Evolutionary conservation across 2,888 invertebrate genomes (phyloP).

Genomic region (Nasonovia ribisnigri): DNA sequence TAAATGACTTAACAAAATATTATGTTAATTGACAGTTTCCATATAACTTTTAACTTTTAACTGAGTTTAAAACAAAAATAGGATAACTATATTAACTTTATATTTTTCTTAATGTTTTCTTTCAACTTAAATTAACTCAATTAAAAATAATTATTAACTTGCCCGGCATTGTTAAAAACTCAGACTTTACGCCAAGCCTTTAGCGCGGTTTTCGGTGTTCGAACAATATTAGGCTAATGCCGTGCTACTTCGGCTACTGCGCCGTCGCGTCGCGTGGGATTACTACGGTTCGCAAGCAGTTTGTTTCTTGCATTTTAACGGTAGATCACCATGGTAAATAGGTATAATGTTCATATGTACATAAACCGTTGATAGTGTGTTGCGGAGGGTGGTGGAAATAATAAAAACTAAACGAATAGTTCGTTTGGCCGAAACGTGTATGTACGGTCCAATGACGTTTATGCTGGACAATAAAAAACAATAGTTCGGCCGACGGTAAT

Average conservation of each 20-base stretch:
- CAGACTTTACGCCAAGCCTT: accelerated
- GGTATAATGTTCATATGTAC: not conserved
- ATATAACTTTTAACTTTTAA: no score
- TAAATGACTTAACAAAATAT: no score
- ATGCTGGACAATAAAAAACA: slow-evolving; percentile 17
- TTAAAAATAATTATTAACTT: no score
- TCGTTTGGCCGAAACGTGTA: not conserved
- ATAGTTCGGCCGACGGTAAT: not conserved
- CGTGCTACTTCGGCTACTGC: not conserved
- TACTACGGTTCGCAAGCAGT: not conserved
- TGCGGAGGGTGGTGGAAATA: not conserved
- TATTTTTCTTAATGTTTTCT: no score
- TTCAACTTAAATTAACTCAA: no score
- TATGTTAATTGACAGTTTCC: no score
- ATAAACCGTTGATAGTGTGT: not conserved
- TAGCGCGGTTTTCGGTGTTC: not conserved
- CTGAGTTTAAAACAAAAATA: no score
- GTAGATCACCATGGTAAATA: not conserved
- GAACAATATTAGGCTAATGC: not conserved
- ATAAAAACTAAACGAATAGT: not conserved
- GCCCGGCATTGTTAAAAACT: not conserved
- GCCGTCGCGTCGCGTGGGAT: not conserved
- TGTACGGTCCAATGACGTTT: not conserved
- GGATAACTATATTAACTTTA: no score
- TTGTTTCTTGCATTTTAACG: not conserved